These are phyloP conservation scores for Lordiphosa mommai DNA, from an alignment of 1,140 invertebrate species.

Conservation along the genomic window DNA sequence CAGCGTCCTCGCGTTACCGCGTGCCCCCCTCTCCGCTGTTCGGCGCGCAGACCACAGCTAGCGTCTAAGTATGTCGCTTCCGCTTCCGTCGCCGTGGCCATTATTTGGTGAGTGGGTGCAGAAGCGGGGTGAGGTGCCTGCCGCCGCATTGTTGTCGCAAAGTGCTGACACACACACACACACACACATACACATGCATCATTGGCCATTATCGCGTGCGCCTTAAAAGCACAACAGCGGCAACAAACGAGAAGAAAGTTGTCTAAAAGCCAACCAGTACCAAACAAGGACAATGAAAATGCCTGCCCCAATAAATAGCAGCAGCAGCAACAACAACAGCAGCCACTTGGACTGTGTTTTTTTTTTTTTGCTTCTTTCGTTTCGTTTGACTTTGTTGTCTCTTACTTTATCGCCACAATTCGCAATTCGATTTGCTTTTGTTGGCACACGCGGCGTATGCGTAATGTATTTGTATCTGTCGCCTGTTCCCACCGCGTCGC, in stretches of 20 bases:
- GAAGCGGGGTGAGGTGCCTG: conserved; percentile 8
- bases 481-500: conserved; percentile 33
- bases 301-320: conserved; percentile 58
- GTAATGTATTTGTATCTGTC: conserved; percentile 55
- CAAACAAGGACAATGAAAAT: conserved; percentile 60
- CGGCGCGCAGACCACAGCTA: conserved; percentile 4
- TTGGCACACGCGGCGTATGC: conserved; percentile 39
- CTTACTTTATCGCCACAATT: conserved; percentile 50
- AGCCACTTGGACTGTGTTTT: conserved; percentile 1
- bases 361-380: conserved; percentile 41
- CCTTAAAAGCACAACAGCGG: conserved; percentile 55
- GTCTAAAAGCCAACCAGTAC: conserved; percentile 73
- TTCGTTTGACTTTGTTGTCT: conserved; percentile 32
- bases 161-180: conserved; percentile 49
- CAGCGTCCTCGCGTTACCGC: conserved; percentile 3
- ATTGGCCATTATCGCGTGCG: conserved; percentile 68
- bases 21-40: conserved; percentile 1
- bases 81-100: conserved; percentile 60
- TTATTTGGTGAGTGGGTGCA: conserved; percentile 39
- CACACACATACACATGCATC: conserved; percentile 41
- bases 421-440: conserved; percentile 52
- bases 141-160: conserved; percentile 65
- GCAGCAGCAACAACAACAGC: conserved; percentile 15
- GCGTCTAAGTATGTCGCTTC: conserved; percentile 70
- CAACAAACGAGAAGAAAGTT: conserved; percentile 52